phyloP scores from a whole-genome alignment of 2,888 invertebrate species.

The Eurois occulta region DNA sequence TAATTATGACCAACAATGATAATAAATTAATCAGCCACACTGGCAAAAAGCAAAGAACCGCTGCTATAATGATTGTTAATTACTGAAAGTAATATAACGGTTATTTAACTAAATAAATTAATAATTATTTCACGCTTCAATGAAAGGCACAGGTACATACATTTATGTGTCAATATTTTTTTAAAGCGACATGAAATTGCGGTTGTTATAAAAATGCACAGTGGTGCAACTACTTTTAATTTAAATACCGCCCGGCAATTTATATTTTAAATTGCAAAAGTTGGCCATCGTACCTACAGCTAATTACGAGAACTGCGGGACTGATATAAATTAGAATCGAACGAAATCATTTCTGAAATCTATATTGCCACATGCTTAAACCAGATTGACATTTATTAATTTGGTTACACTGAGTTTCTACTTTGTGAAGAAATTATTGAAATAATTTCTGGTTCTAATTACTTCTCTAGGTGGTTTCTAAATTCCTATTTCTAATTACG shows the following conservation, averaged over 20 bases:
- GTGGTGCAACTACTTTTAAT: slow-evolving; percentile 44
- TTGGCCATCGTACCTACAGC: slow-evolving; percentile 4
- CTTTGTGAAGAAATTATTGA: not conserved
- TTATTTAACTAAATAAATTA: slow-evolving; percentile 24
- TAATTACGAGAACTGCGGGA: slow-evolving; percentile 42
- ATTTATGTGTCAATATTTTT: slow-evolving; percentile 26
- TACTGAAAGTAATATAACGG: not conserved
- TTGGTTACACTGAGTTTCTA: slow-evolving; percentile 2
- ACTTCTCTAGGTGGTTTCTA: not conserved
- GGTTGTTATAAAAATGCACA: slow-evolving; percentile 20
- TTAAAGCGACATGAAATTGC: not conserved
- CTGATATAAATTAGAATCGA: slow-evolving; percentile 52
- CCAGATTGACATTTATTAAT: not conserved
- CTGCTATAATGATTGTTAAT: slow-evolving; percentile 14
- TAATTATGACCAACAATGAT: not conserved
- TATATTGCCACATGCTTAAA: slow-evolving; percentile 30
- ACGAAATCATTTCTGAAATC: slow-evolving; percentile 31
- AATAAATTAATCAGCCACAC: not conserved
- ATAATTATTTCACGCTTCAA: slow-evolving; percentile 6
- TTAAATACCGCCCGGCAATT: slow-evolving; percentile 24
- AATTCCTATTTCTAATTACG: not conserved
- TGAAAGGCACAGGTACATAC: slow-evolving; percentile 11
- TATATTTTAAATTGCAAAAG: slow-evolving; percentile 56
- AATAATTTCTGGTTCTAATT: not conserved
- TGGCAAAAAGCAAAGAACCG: slow-evolving; percentile 11